These are phyloP conservation scores for Muntiacus muntjak DNA, from an alignment of 2,113 vertebrate genomes.

Conservation along the genomic window DNA sequence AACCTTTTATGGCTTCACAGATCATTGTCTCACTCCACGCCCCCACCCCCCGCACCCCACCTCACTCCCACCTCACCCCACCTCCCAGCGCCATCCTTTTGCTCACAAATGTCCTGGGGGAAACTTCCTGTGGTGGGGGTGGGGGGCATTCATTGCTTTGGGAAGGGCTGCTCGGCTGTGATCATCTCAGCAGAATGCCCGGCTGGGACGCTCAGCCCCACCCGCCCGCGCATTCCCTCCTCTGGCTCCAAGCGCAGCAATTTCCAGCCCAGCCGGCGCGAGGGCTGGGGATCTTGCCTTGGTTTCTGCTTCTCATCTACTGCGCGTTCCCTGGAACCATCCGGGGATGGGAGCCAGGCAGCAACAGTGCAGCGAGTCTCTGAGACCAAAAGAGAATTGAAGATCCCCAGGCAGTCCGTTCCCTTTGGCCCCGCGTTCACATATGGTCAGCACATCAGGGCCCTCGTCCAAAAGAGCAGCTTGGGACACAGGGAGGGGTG, in stretches of 20 bases:
- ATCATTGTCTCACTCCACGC: background rate
- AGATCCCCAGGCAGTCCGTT: conserved; percentile 7
- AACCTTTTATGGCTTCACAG: conserved; percentile 47
- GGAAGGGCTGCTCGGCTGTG: background rate
- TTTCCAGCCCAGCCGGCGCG: background rate
- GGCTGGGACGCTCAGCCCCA: background rate
- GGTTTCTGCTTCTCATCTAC: conserved; percentile 15
- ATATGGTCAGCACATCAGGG: conserved; percentile 50
- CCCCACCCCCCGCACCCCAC: background rate
- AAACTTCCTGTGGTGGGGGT: background rate
- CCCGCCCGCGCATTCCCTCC: background rate
- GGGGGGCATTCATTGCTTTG: background rate
- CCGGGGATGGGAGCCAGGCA: conserved; percentile 10
- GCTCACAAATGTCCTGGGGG: conserved; percentile 22
- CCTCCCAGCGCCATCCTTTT: background rate
- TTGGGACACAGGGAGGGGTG: background rate
- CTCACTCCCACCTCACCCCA: background rate
- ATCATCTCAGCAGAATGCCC: background rate
- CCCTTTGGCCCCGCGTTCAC: conserved; percentile 32
- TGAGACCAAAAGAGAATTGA: conserved; percentile 43
- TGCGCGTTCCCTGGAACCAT: background rate
- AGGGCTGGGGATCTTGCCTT: background rate
- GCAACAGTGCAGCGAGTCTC: background rate
- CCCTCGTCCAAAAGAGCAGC: background rate
- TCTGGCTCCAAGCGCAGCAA: background rate